Evolutionary conservation across 2,797 vertebrate species (phyloP).

Genomic region (Silurus lanzhouensis): DNA sequence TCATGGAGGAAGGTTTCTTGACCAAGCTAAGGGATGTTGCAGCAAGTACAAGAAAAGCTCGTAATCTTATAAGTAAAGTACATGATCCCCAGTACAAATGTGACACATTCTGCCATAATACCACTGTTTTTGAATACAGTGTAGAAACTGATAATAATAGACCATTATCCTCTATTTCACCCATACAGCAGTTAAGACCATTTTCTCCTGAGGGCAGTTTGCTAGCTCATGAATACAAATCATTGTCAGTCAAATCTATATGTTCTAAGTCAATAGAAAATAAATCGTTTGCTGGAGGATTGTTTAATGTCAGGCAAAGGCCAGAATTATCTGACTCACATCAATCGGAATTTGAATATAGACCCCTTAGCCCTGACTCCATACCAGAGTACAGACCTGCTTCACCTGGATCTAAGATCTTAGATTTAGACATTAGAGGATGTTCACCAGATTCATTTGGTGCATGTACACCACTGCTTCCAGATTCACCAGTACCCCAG

Average conservation of each 20-base stretch:
- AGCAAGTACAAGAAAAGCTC: neutral
- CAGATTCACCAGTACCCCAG: slow-evolving; percentile 54
- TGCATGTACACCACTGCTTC: slow-evolving; percentile 61
- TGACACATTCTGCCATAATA: slow-evolving; percentile 60
- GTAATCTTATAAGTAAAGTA: slow-evolving; percentile 67
- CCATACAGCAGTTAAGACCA: slow-evolving; percentile 19
- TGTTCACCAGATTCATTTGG: slow-evolving; percentile 68
- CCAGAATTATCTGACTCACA: slow-evolving; percentile 54
- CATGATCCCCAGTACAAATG: slow-evolving; percentile 68
- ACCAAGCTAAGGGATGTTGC: neutral
- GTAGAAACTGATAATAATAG: neutral
- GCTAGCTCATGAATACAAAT: neutral
- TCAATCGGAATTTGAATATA: slow-evolving; percentile 23
- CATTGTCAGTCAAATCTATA: neutral
- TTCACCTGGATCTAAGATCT: slow-evolving; percentile 42
- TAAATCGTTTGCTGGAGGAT: neutral
- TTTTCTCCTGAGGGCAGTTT: neutral
- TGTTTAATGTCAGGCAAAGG: slow-evolving; percentile 32
- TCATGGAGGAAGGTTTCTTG: no score
- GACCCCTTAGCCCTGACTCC: slow-evolving; percentile 43
- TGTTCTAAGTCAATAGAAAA: neutral
- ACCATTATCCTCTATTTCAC: slow-evolving; percentile 29
- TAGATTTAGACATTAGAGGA: slow-evolving; percentile 43
- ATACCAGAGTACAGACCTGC: slow-evolving; percentile 50
- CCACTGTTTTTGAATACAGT: slow-evolving; percentile 55